These are phyloP conservation scores for Delichon dasypus DNA, from an alignment of 2,797 vertebrate species.

Conservation along the genomic window DNA sequence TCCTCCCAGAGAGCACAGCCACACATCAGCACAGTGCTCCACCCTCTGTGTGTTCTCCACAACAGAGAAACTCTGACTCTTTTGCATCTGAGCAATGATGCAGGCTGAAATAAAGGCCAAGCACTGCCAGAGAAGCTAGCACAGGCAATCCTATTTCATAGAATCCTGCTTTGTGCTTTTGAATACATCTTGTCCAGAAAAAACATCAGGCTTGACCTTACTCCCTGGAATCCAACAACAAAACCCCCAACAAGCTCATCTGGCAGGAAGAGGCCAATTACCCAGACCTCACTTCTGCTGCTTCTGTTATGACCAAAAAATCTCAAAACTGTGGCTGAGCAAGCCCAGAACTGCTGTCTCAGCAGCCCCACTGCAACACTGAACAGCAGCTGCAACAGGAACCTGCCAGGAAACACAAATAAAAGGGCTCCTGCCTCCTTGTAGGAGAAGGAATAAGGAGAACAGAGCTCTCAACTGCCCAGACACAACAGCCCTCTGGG, in stretches of 20 bases:
- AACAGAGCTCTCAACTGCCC: background rate
- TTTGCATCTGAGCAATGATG: no score
- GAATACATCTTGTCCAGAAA: background rate
- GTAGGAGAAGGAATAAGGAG: background rate
- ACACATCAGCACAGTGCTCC: accelerated
- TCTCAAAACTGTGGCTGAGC: background rate
- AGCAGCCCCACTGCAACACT: background rate
- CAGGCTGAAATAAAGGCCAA: background rate
- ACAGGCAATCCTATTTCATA: background rate
- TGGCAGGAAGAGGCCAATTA: background rate
- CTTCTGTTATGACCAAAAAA: background rate
- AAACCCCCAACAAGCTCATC: background rate
- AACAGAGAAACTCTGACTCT: background rate
- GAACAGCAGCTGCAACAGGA: background rate
- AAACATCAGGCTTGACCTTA: background rate
- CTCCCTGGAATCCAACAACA: background rate
- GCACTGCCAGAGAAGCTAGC: background rate
- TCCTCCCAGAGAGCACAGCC: background rate
- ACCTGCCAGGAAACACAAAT: background rate
- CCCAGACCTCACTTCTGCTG: background rate
- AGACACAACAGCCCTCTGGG: background rate
- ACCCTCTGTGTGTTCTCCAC: background rate
- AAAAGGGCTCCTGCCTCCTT: background rate
- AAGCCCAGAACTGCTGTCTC: background rate
- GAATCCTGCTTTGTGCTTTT: background rate